Evolutionary conservation across 1,140 invertebrate species (phyloP), one percentile per base, ranked within the genome.

Genomic region (Temnothorax longispinosus): DNA sequence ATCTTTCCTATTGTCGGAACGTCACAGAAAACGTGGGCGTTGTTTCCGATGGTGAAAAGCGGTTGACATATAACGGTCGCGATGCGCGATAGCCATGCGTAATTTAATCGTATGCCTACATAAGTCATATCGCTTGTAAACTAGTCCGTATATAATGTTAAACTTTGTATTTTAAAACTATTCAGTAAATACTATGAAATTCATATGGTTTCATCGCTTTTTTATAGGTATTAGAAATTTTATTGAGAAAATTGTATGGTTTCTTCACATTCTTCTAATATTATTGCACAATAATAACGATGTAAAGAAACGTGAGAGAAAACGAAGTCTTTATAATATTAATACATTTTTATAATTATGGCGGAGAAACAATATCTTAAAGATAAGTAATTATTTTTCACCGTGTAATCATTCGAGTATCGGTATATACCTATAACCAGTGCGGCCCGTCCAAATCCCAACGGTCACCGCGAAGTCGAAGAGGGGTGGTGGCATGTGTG

Each of bases 391-490:
- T 71, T 82, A 47, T 32, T 60, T 50, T 38, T 74, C n/a, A 58
- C 7, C 41, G 10, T 18, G 54, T 21, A 54, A n/a, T 74, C 3
- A 62, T 27, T 11, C 5, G 27, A 13, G 32, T 47, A 60, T 38
- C 35, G 18, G 38, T 47, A 54, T 75, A 50, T 75, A 50, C 69
- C 60, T 74, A 7, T 13, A 72, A 84, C 38, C 54, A 82, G 67
- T 27, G 41, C 13, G 27, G 54, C 32, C 54, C 41, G 35, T 84
- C 80, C 10, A 74, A 62, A 77, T 90, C 67, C 78, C 56, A 93
- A 93, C 91, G 92, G 92, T 93, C 91, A 92, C 50, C 87, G 72
- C 56, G 74, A 60, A 67, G 10, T 50, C 3, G 27, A 52, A 47
- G 72, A 80, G 90, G 67, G 80, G 67, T 87, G 77, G 62, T 67